Evolutionary conservation across 2,113 vertebrate species (phyloP).

Genomic region (Murina feae): DNA sequence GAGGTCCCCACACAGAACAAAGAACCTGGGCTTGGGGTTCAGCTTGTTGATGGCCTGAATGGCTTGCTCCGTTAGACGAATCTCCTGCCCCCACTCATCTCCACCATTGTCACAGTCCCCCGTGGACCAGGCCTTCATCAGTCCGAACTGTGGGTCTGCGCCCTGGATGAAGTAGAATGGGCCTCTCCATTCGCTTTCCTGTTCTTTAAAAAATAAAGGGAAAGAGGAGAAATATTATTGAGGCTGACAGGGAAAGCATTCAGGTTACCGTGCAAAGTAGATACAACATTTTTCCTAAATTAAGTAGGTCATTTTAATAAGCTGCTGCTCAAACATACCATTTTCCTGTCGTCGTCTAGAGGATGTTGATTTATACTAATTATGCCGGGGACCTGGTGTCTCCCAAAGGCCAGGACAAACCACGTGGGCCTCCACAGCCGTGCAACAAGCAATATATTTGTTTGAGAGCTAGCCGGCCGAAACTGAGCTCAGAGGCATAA

Average conservation of each 20-base stretch:
- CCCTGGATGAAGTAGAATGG: constrained; percentile 96
- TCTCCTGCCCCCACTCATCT: constrained; percentile 92
- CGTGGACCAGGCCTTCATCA: constrained; percentile 93
- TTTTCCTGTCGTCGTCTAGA: constrained; percentile 62
- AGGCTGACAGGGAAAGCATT: constrained; percentile 7
- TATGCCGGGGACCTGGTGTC: constrained; percentile 49
- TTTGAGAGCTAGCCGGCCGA: constrained; percentile 52
- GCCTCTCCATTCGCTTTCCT: constrained; percentile 88
- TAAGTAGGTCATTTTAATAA: constrained; percentile 57
- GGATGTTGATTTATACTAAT: constrained; percentile 73
- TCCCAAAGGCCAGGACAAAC: constrained; percentile 66
- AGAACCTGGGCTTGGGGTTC: constrained; percentile 88
- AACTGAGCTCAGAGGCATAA: background rate
- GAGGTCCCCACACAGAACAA: constrained; percentile 94
- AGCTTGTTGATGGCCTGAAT: constrained; percentile 90
- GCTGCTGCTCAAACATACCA: constrained; percentile 57
- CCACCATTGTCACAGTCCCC: constrained; percentile 86
- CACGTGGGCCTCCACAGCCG: background rate
- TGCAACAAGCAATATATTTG: constrained; percentile 4
- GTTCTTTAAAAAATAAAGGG: constrained; percentile 75
- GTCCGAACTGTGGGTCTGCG: constrained; percentile 94
- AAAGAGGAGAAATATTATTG: background rate
- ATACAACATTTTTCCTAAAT: constrained; percentile 57
- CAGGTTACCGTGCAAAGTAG: background rate
- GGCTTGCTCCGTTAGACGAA: constrained; percentile 87